Percentiles rank a stretch among this genome's conserved stretches.
Conservation (phyloP, 2,797 vertebrate species). For the Naso thynnoides region DNA sequence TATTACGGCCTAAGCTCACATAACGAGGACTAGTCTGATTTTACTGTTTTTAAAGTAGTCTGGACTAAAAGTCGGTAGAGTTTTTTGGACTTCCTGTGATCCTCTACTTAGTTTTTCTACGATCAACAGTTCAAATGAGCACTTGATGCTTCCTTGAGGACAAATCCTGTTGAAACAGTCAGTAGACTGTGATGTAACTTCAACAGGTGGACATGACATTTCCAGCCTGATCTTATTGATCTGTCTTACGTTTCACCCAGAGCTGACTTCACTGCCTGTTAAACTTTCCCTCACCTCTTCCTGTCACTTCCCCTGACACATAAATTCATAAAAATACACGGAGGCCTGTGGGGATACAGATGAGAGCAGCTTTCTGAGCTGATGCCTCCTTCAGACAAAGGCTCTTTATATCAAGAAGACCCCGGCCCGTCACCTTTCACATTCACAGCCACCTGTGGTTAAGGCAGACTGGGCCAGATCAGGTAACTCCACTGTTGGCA, state of each 20-base stretch:
- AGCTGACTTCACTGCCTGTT: slow-evolving; percentile 64
- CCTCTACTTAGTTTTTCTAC: not conserved
- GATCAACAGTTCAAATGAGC: slow-evolving; percentile 26
- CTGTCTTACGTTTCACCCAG: slow-evolving; percentile 57
- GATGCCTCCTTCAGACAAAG: slow-evolving; percentile 69
- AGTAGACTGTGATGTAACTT: slow-evolving; percentile 44
- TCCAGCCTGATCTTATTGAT: slow-evolving; percentile 65
- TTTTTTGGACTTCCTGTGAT: not conserved
- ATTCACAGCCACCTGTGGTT: slow-evolving; percentile 64
- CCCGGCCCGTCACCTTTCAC: slow-evolving; percentile 47
- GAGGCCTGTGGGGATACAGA: slow-evolving; percentile 51
- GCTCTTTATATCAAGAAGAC: slow-evolving; percentile 59
- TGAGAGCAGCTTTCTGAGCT: slow-evolving; percentile 60
- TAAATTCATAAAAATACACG: slow-evolving; percentile 50
- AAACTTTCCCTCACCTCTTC: slow-evolving; percentile 76
- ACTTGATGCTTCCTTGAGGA: slow-evolving; percentile 13
- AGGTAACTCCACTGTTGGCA: slow-evolving; percentile 72
- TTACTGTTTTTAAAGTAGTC: not conserved
- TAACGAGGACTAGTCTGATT: not conserved
- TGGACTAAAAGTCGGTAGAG: accelerated
- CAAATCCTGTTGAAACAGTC: slow-evolving; percentile 17
- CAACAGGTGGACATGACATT: slow-evolving; percentile 49
- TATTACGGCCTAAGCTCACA: slow-evolving; percentile 40
- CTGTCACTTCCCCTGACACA: slow-evolving; percentile 18
- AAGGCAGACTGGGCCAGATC: slow-evolving; percentile 66